Percentiles rank a stretch among this genome's conserved stretches.
These are phyloP conservation scores for Melanotaenia trifasciata DNA, from an alignment of 2,797 vertebrate species.

Conservation along the genomic window DNA sequence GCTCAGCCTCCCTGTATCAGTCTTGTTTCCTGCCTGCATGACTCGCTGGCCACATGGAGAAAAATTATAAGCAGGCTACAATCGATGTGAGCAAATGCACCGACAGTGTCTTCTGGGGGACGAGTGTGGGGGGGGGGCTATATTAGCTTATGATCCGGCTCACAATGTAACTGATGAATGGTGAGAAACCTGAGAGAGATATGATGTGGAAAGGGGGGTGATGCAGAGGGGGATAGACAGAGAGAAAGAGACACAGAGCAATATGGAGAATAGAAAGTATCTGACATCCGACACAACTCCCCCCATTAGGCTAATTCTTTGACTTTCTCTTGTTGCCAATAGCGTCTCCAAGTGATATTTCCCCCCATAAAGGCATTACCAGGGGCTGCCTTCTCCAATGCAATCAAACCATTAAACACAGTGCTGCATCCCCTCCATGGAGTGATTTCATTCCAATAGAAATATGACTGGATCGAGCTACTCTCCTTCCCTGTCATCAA, in stretches of 20 bases:
- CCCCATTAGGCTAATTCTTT: constrained; percentile 78
- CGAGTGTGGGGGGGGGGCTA: constrained; percentile 38
- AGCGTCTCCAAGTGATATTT: constrained; percentile 70
- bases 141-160: constrained; percentile 74
- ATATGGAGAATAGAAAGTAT: constrained; percentile 75
- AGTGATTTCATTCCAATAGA: constrained; percentile 76
- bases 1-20: constrained; percentile 43
- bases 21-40: constrained; percentile 52
- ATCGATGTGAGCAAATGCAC: constrained; percentile 82
- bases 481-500: constrained; percentile 78
- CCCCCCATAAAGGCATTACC: constrained; percentile 69
- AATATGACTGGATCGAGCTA: constrained; percentile 71
- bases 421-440: constrained; percentile 47
- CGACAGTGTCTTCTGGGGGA: constrained; percentile 69
- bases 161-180: constrained; percentile 73
- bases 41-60: constrained; percentile 54
- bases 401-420: constrained; percentile 82
- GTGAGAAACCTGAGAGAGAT: constrained; percentile 70
- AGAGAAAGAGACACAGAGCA: constrained; percentile 58
- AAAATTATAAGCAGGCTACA: constrained; percentile 75
- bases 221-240: constrained; percentile 14
- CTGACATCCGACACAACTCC: constrained; percentile 78
- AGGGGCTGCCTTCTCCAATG: constrained; percentile 77
- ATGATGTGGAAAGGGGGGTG: constrained; percentile 47
- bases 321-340: constrained; percentile 81